Percentiles rank a stretch among this genome's conserved stretches.
These are phyloP conservation scores for Euclidia mi DNA, from an alignment of 2,888 invertebrate genomes.

Conservation along the genomic window DNA sequence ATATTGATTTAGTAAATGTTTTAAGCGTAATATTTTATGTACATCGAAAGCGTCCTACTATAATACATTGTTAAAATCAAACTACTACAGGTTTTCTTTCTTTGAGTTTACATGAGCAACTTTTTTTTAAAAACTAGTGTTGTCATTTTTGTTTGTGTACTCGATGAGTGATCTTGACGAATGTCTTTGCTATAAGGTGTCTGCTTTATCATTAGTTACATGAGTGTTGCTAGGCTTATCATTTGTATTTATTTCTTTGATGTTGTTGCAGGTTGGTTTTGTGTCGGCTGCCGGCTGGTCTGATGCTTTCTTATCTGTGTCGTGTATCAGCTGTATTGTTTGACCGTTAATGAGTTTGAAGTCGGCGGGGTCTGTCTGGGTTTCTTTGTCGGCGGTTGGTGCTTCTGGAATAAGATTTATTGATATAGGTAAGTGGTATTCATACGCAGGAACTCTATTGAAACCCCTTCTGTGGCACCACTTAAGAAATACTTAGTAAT, in stretches of 20 bases:
- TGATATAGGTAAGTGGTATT: neutral
- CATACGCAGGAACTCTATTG: too few species aligned
- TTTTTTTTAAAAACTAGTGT: conserved; percentile 73
- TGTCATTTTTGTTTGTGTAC: conserved; percentile 66
- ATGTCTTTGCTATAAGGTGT: conserved; percentile 83
- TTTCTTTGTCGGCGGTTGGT: conserved; percentile 74
- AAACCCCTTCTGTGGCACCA: too few species aligned
- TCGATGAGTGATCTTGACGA: conserved; percentile 79
- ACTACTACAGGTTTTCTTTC: conserved; percentile 83
- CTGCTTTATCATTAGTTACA: conserved; percentile 67
- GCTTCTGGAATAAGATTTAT: conserved; percentile 66
- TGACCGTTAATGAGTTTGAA: conserved; percentile 78
- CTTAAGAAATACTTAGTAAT: too few species aligned
- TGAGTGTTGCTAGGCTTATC: conserved; percentile 41
- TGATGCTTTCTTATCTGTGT: conserved; percentile 53
- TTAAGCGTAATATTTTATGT: conserved; percentile 41
- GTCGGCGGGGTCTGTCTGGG: conserved; percentile 80
- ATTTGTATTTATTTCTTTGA: conserved; percentile 38
- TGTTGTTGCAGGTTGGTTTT: conserved; percentile 58
- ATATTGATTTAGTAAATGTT: conserved; percentile 16
- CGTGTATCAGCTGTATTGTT: conserved; percentile 56
- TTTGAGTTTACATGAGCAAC: conserved; percentile 82
- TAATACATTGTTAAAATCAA: conserved; percentile 50
- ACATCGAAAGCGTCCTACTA: conserved; percentile 41
- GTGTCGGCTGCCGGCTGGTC: conserved; percentile 54